These are phyloP conservation scores for Phorcus lineatus DNA, from an alignment of 2,888 invertebrate genomes.

Conservation along the genomic window DNA sequence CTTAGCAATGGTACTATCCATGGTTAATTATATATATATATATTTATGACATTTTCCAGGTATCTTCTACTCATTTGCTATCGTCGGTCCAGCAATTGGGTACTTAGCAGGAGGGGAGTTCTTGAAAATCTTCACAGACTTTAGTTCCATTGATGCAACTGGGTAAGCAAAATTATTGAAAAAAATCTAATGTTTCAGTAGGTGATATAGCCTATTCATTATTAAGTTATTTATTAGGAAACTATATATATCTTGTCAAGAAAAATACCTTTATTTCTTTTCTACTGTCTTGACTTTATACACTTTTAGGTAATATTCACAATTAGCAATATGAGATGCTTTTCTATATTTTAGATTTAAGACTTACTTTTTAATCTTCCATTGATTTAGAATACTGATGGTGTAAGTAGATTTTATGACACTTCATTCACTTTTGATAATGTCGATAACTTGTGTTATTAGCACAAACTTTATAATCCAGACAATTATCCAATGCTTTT, in stretches of 20 bases:
- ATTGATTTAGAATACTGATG: neutral
- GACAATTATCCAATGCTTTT: neutral
- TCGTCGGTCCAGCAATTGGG: slow-evolving; percentile 80
- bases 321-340: too few species aligned
- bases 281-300: neutral
- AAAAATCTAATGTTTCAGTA: neutral
- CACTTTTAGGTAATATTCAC: neutral
- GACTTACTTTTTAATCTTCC: too few species aligned
- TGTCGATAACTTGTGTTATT: neutral
- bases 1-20: too few species aligned
- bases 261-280: neutral
- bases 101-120: slow-evolving; percentile 90
- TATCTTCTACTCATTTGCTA: slow-evolving; percentile 71
- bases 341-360: too few species aligned
- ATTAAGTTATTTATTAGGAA: too few species aligned
- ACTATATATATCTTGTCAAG: too few species aligned
- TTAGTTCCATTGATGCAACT: neutral
- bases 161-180: neutral
- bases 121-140: slow-evolving; percentile 82
- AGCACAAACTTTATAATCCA: neutral
- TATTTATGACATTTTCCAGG: too few species aligned
- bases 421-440: neutral
- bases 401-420: neutral
- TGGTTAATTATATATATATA: too few species aligned
- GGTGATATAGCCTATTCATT: neutral